phyloP scores from a whole-genome alignment of 2,888 invertebrate species.

The Hydraecia micacea region DNA sequence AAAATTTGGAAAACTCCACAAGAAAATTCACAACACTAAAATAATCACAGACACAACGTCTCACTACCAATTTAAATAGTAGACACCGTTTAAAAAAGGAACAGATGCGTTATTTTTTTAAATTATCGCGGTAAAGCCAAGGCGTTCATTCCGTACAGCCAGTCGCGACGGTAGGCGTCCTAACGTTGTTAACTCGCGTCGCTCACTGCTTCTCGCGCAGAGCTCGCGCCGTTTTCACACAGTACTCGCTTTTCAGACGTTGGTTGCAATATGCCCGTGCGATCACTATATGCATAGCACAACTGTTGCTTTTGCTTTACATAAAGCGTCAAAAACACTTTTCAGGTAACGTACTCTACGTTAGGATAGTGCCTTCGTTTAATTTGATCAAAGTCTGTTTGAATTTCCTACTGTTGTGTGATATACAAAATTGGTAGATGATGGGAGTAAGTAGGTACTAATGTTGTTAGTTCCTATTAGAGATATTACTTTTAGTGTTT shows the following conservation, averaged over 20 bases:
- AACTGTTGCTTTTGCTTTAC: constrained; percentile 75
- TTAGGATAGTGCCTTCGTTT: neutral
- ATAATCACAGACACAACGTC: constrained; percentile 28
- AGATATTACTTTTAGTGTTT: neutral
- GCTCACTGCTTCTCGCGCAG: constrained; percentile 77
- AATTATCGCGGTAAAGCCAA: constrained; percentile 70
- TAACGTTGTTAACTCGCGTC: constrained; percentile 77
- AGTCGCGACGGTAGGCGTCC: constrained; percentile 72
- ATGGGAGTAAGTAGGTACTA: neutral
- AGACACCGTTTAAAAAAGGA: constrained; percentile 35
- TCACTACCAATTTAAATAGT: constrained; percentile 37
- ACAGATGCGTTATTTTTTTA: constrained; percentile 62
- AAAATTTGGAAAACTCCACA: constrained; percentile 47
- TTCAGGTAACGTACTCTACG: constrained; percentile 29
- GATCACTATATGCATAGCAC: constrained; percentile 58
- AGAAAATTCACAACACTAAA: constrained; percentile 51
- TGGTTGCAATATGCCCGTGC: constrained; percentile 60
- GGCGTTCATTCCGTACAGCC: constrained; percentile 55
- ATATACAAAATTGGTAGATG: neutral
- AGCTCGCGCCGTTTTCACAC: constrained; percentile 70
- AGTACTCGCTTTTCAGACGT: constrained; percentile 65
- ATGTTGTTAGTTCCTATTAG: neutral
- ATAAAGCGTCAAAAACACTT: constrained; percentile 39
- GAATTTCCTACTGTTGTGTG: neutral
- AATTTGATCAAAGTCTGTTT: neutral